Evolutionary conservation across 2,888 invertebrate species (phyloP), one percentile per base, ranked within the genome.

Genomic region (Epirrhoe tristata): DNA sequence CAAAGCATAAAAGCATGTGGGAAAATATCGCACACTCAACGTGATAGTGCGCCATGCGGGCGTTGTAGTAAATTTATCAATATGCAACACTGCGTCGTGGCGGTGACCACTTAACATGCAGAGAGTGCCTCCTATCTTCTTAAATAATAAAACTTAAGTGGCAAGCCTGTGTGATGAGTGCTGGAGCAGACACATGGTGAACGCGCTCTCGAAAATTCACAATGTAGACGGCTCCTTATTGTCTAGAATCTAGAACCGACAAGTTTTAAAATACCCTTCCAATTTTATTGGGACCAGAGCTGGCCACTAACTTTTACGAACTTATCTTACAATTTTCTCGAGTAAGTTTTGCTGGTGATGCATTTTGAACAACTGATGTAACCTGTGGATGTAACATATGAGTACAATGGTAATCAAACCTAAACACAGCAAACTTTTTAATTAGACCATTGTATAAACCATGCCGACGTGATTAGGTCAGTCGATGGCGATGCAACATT

Each of bases 401-500:
- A 51, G 7, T 24, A 51, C 10, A 17, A 8, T 24, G 4, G 10
- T 32, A 36, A 6, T 6, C 0, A 31, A 52, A 58, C 46, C n/a
- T 14, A 46, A 52, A 43, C n/a, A 46, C 12, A 17, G 48, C 48
- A 39, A 52, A 62, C 62, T 55, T 81, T 80, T 88, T 88, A 87
- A 89, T 87, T 88, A 86, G 79, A 76, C 77, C 81, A 71, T 80
- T 82, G 76, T 77, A 81, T 85, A 88, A 89, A 86, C 84, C 69
- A 71, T 72, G 69, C 76, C 72, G 84, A 83, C 86, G 82, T 84
- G 87, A 90, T 88, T 83, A 79, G 88, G 88, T 86, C 90, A 84
- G 88, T 89, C 83, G 81, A 80, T 83, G 74, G 78, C 81, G 81
- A 85, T 87, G 81, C 81, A 82, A 84, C 82, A 83, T 82, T 81